Evolutionary conservation across 2,113 vertebrate genomes (phyloP), one percentile per base, ranked within the genome.

Genomic region (Phylloscopus trochilus): DNA sequence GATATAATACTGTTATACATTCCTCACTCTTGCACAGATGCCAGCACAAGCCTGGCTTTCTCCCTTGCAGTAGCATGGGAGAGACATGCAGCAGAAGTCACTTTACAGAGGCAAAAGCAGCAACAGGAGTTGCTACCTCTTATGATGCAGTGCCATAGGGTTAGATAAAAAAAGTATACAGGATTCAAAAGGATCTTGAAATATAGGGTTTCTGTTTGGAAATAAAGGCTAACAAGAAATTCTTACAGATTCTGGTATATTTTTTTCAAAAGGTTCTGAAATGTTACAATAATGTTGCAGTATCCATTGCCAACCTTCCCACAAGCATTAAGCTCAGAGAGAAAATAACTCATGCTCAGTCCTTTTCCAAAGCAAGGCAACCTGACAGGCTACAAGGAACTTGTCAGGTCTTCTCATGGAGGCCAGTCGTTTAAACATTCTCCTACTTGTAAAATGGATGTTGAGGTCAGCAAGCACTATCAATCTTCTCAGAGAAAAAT

Each of bases 21-120:
- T 83, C 80, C 62, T 96, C 79, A 75, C 44, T 92, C 89, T 81
- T 95, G 72, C 88, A 92, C 52, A 90, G 87, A 88, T 92, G 92
- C 79, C 90, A 95, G 87, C 87, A 92, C 64, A 90, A 77, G 60
- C 35, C 56, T 94, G 82, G 30, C 64, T 86, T 95, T 88, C 60
- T 93, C 11, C 0, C 95, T 74, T 90, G 26, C 64, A 59, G 4
- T 37, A 86, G 19, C 85, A 93, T 30, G 64, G 72, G 62, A 92
- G 66, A 91, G 93, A 79, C 83, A 11, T 2, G 23, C 41, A 82
- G 58, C 80, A 73, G 68, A 22, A 74, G 18, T 8, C 51, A 81
- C 53, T n/a, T 74, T 52, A 66, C 24, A 60, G 33, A 47, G 47
- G 39, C 33, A 18, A 39, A 66, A 35, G 24, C 70, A 76, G 30